A percentile compares a stretch with the other conserved stretches of the same genome.
phyloP scores from a whole-genome alignment of 2,888 invertebrate species.

The Ormyrus labotus region DNA sequence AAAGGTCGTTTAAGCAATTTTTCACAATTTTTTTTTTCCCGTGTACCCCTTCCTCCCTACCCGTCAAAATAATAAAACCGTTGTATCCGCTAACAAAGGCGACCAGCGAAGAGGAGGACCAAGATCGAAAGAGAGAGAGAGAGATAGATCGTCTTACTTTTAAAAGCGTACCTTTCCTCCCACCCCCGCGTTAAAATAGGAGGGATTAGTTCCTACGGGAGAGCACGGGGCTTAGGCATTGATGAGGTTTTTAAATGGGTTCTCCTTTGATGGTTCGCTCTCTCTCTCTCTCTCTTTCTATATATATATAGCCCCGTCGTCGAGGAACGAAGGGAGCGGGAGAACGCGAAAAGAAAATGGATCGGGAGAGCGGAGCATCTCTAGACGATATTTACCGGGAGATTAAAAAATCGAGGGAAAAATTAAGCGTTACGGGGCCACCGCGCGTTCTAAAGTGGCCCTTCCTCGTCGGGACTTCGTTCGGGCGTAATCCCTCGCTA shows the following conservation, averaged over 20 bases:
- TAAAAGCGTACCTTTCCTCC: slow-evolving; percentile 68
- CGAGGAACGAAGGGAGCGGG: slow-evolving; percentile 55
- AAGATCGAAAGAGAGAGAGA: slow-evolving; percentile 63
- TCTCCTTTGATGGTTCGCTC: slow-evolving; percentile 74
- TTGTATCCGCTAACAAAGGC: slow-evolving; percentile 73
- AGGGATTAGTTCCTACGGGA: slow-evolving; percentile 75
- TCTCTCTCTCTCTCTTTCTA: slow-evolving; percentile 39
- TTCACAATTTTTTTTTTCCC: slow-evolving; percentile 53
- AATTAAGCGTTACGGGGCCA: slow-evolving; percentile 76
- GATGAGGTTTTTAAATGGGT: slow-evolving; percentile 77
- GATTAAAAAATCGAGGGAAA: slow-evolving; percentile 76
- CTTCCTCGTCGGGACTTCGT: slow-evolving; percentile 69
- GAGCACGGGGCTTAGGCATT: slow-evolving; percentile 75
- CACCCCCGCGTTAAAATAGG: slow-evolving; percentile 73
- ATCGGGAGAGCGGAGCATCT: slow-evolving; percentile 54
- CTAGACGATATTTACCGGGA: slow-evolving; percentile 75
- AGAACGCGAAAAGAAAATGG: slow-evolving; percentile 57
- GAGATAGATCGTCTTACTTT: slow-evolving; percentile 68
- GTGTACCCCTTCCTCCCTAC: slow-evolving; percentile 17
- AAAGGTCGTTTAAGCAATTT: slow-evolving; percentile 59
- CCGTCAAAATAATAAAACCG: slow-evolving; percentile 68
- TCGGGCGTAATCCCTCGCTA: slow-evolving; percentile 72
- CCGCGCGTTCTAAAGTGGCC: slow-evolving; percentile 53
- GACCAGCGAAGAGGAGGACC: slow-evolving; percentile 17
- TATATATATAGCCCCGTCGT: slow-evolving; percentile 14